Percentiles rank a stretch among this genome's conserved stretches.
These are phyloP conservation scores for Dicyrtomina minuta DNA, from an alignment of 2,888 invertebrate genomes.

Conservation along the genomic window DNA sequence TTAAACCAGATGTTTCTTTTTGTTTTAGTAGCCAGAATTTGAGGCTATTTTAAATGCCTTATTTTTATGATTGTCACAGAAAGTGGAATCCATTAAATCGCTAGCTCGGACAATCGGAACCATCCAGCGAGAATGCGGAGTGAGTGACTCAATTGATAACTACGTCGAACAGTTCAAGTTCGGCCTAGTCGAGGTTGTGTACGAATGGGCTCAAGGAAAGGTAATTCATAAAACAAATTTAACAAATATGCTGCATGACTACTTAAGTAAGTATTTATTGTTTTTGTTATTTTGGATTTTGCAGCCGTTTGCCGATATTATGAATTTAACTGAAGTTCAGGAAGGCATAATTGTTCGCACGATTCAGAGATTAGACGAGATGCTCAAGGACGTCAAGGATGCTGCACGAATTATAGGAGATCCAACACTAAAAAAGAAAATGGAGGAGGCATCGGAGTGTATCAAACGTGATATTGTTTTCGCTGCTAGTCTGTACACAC, in stretches of 20 bases:
- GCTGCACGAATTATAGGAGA: slow-evolving; percentile 93
- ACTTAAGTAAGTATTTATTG: background rate
- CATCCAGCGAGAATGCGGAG: slow-evolving; percentile 67
- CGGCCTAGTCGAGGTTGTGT: slow-evolving; percentile 88
- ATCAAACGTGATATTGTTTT: slow-evolving; percentile 98
- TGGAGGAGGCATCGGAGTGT: slow-evolving; percentile 88
- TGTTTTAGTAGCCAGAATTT: too few relatives aligned
- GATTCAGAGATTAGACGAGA: slow-evolving; percentile 94
- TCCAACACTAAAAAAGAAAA: slow-evolving; percentile 84
- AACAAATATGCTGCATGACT: too few relatives aligned
- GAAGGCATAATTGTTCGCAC: slow-evolving; percentile 97
- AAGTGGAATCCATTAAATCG: slow-evolving; percentile 69
- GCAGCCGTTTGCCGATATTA: slow-evolving; percentile 89
- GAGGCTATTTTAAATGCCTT: too few relatives aligned
- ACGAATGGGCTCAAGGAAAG: slow-evolving; percentile 92
- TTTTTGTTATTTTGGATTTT: slow-evolving; percentile 30
- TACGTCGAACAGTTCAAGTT: slow-evolving; percentile 75
- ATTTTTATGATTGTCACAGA: slow-evolving; percentile 58
- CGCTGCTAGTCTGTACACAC: slow-evolving; percentile 91
- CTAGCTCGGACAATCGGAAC: slow-evolving; percentile 69
- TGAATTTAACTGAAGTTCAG: slow-evolving; percentile 88
- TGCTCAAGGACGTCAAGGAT: slow-evolving; percentile 82
- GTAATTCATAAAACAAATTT: slow-evolving; percentile 58
- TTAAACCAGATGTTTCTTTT: too few relatives aligned
- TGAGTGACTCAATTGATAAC: slow-evolving; percentile 59